These are phyloP conservation scores for Hoplostethus mediterraneus DNA, from an alignment of 2,797 vertebrate genomes.

Conservation along the genomic window DNA sequence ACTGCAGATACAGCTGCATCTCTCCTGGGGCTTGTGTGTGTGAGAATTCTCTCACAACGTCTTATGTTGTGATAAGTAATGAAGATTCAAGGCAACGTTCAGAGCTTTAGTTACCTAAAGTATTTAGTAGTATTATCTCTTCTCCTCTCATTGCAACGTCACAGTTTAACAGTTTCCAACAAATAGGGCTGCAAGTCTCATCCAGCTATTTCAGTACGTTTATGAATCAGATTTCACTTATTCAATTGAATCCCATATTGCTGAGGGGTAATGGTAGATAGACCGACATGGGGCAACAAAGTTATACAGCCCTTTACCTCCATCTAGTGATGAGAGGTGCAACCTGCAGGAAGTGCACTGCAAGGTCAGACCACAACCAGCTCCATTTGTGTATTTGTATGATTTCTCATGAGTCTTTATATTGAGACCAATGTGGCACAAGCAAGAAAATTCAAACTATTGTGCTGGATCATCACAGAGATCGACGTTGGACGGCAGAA, in stretches of 20 bases:
- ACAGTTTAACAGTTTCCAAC: no score
- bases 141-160: no score
- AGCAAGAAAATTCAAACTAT: constrained; percentile 8
- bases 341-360: background rate
- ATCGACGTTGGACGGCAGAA: background rate
- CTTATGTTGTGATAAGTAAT: no score
- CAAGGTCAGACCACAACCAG: background rate
- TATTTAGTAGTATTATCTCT: no score
- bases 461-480: background rate
- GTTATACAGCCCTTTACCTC: constrained; percentile 20
- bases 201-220: no score
- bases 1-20: constrained; percentile 23
- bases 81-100: background rate
- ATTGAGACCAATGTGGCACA: background rate
- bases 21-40: constrained; percentile 1
- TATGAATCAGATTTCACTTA: background rate
- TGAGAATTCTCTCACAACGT: no score
- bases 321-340: constrained; percentile 51
- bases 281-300: background rate
- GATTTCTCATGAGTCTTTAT: background rate
- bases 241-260: no score
- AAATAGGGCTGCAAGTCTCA: no score
- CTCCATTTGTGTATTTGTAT: background rate
- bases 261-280: background rate
- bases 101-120: background rate